Conservation (phyloP, 2,888 invertebrate species). For the Trachelus troglodyta region DNA sequence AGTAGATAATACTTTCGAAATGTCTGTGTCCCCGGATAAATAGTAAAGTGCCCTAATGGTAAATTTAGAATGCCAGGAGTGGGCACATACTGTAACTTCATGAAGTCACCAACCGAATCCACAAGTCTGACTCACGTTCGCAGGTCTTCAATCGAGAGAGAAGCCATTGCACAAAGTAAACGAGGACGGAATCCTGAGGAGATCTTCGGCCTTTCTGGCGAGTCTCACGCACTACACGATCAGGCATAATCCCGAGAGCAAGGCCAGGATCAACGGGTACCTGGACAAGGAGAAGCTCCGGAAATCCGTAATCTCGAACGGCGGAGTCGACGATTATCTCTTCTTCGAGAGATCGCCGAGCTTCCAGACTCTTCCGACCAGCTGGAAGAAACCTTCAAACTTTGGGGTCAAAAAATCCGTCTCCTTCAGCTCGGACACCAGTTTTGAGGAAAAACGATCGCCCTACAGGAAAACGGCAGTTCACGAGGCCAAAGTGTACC, state of each 20-base stretch:
- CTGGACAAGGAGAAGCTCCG: background rate
- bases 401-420: constrained; percentile 56
- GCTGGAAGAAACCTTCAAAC: constrained; percentile 32
- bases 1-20: constrained; percentile 22
- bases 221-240: constrained; percentile 31
- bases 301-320: background rate
- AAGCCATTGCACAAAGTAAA: background rate
- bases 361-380: constrained; percentile 37
- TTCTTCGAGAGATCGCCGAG: constrained; percentile 37
- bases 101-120: constrained; percentile 2
- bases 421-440: constrained; percentile 61
- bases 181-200: constrained; percentile 41
- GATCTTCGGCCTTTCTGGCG: constrained; percentile 46
- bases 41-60: background rate
- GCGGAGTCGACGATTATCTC: constrained; percentile 15
- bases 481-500: constrained; percentile 60
- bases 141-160: background rate
- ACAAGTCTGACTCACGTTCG: background rate
- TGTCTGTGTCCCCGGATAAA: background rate
- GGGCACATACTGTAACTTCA: background rate
- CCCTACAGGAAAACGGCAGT: constrained; percentile 42
- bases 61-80: background rate
- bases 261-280: background rate
- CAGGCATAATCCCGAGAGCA: background rate
- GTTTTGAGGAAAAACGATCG: constrained; percentile 51